Percentiles rank a stretch among this genome's conserved stretches.
These are phyloP conservation scores for Mesembrinibis cayennensis DNA, from an alignment of 2,113 vertebrate genomes.

Conservation along the genomic window DNA sequence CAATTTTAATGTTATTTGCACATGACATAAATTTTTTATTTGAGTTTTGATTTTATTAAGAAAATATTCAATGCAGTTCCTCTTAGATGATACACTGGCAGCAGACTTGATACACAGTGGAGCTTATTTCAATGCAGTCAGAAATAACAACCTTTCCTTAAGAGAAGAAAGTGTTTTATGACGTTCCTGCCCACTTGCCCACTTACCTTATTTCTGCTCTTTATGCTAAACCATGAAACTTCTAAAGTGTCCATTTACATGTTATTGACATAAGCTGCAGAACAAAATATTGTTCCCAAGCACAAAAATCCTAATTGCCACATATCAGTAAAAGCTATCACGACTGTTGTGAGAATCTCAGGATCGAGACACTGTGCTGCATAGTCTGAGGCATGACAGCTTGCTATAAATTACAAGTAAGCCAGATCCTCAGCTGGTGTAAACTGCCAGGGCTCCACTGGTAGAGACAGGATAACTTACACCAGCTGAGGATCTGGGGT, in stretches of 20 bases:
- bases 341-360: fast-evolving
- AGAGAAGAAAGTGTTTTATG: not conserved
- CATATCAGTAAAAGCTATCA: not conserved
- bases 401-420: not conserved
- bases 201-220: not conserved
- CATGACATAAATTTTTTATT: not conserved
- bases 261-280: not conserved
- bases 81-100: not conserved
- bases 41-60: not conserved
- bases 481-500: not conserved
- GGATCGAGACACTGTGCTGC: not conserved
- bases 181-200: not conserved
- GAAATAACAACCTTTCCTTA: not conserved
- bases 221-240: not conserved
- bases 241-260: not conserved
- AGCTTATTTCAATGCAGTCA: not conserved
- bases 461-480: not conserved
- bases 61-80: not conserved
- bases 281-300: not conserved
- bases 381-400: not conserved
- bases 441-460: not conserved
- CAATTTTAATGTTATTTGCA: not conserved
- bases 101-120: not conserved
- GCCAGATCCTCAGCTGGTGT: not conserved
- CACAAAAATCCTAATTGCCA: not conserved